Evolutionary conservation across 2,888 invertebrate species (phyloP).

Genomic region (Ochlodes sylvanus): DNA sequence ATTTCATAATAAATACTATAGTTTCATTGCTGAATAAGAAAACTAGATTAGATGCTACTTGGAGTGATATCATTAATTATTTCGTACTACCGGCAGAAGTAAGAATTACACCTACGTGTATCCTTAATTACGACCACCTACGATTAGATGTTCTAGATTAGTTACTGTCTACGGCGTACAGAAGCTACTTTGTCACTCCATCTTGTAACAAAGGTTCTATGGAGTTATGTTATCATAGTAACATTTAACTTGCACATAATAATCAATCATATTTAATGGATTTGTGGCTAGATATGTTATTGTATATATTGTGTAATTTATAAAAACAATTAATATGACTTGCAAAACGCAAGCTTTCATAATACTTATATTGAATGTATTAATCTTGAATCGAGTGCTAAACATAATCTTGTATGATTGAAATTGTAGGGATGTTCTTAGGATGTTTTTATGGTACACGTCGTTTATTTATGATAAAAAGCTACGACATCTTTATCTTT

Average conservation of each 20-base stretch:
- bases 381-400: no score
- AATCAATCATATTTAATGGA: conserved; percentile 6
- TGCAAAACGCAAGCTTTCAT: not conserved
- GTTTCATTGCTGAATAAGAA: not conserved
- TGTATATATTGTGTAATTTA: not conserved
- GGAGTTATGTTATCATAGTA: conserved; percentile 11
- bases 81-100: conserved; percentile 30
- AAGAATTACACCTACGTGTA: conserved; percentile 25
- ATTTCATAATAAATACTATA: not conserved
- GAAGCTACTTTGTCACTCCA: conserved; percentile 24
- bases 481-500: no score
- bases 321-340: not conserved
- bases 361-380: not conserved
- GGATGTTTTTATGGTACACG: no score
- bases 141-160: conserved; percentile 29
- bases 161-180: conserved; percentile 27
- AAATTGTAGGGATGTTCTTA: not conserved
- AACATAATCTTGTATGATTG: not conserved
- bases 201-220: conserved; percentile 4
- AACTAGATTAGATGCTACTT: not conserved
- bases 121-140: conserved; percentile 34
- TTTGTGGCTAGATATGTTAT: not conserved
- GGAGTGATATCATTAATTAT: conserved; percentile 28
- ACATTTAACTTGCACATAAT: not conserved
- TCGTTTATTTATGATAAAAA: no score